Evolutionary conservation across 1,140 invertebrate genomes (phyloP).

Genomic region (Drosophila murphyi): DNA sequence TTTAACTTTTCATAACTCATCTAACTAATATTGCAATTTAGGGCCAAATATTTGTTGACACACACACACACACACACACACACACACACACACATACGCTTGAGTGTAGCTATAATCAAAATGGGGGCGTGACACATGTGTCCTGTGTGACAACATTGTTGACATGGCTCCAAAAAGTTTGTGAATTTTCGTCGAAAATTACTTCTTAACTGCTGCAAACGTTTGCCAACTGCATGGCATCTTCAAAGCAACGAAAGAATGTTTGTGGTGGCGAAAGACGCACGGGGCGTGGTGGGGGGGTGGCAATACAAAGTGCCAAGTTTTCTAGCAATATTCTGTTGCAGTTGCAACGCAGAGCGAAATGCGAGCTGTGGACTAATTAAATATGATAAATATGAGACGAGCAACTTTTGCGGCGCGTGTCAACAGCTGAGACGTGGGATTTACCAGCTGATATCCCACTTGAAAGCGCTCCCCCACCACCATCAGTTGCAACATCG

Average conservation of each 20-base stretch:
- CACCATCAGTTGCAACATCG: background rate
- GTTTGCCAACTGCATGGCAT: background rate
- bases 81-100: slow-evolving; percentile 17
- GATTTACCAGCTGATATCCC: slow-evolving; percentile 6
- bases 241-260: background rate
- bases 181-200: slow-evolving; percentile 62
- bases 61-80: slow-evolving; percentile 27
- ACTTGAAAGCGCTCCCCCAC: background rate
- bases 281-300: background rate
- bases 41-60: slow-evolving; percentile 76
- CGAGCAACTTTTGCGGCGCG: slow-evolving; percentile 59
- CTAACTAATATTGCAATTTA: slow-evolving; percentile 77
- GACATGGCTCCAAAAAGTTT: slow-evolving; percentile 43
- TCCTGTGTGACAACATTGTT: slow-evolving; percentile 60
- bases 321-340: slow-evolving; percentile 28
- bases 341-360: slow-evolving; percentile 22
- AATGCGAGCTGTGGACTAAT: slow-evolving; percentile 55
- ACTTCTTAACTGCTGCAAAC: slow-evolving; percentile 60
- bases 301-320: background rate
- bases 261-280: background rate
- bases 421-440: slow-evolving; percentile 63
- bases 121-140: slow-evolving; percentile 12
- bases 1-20: slow-evolving; percentile 79
- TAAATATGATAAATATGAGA: slow-evolving; percentile 81
- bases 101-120: slow-evolving; percentile 3